phyloP scores from a whole-genome alignment of 2,113 vertebrate species.

The Mustelus asterias region DNA sequence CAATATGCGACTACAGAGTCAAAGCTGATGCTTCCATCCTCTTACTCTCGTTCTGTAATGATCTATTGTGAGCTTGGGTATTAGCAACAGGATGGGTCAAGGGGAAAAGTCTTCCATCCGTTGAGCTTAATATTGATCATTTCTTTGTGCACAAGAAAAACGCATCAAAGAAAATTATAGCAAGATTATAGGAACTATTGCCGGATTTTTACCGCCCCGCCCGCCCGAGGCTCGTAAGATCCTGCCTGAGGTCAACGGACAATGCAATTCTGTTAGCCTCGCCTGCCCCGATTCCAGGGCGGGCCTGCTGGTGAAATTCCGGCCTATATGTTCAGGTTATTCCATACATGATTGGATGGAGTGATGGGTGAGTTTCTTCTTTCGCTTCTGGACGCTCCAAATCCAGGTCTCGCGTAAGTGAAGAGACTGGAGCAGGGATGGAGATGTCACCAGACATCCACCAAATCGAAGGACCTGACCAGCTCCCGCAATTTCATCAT shows the following conservation, averaged over 20 bases:
- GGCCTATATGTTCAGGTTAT: not conserved
- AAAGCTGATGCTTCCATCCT: not conserved
- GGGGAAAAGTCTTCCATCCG: not conserved
- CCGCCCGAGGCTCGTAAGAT: no score
- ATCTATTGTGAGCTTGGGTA: not conserved
- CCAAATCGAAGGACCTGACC: no score
- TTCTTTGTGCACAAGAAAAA: not conserved
- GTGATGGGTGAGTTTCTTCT: not conserved
- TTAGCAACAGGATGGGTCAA: not conserved
- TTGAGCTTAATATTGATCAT: not conserved
- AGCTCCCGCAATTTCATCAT: no score
- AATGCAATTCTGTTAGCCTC: no score
- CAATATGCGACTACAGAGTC: not conserved
- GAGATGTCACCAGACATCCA: no score
- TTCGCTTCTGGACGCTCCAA: no score
- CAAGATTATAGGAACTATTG: not conserved
- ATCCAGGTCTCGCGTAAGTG: no score
- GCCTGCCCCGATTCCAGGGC: no score
- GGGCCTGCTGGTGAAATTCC: no score
- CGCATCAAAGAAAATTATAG: not conserved
- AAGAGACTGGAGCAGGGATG: no score
- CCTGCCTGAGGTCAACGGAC: no score
- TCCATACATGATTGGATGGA: not conserved
- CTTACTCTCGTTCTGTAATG: not conserved
- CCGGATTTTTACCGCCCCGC: no score